Evolutionary conservation across 2,888 invertebrate species (phyloP), one percentile per base, ranked within the genome.

Genomic region (Synanthedon tipuliformis): DNA sequence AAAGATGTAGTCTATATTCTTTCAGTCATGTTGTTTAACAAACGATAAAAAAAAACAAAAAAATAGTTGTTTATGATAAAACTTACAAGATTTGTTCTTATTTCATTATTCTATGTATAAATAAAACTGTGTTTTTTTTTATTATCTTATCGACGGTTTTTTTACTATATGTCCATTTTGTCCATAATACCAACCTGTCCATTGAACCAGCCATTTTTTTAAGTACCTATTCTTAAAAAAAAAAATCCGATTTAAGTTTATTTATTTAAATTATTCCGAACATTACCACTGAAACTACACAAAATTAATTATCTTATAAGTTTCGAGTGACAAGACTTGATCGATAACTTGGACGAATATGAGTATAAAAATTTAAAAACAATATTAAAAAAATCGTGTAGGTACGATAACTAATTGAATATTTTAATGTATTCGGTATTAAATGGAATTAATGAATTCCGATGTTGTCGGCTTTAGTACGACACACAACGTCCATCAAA

Each of bases 271-370:
- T 23, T n/a, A 53, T 45, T 51, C 45, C 15, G 45, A 45, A 48
- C 50, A 52, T 48, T 50, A 50, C 52, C 53, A 52, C 18, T 40
- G 45, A n/a, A 55, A 50, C 50, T 50, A 10, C 60, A 58, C 57
- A 34, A 34, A 34, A 59, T 65, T 69, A 65, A 66, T 66, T 66
- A 65, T 68, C 69, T 68, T 66, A 68, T 60, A 64, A 69, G 77
- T 79, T 79, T n/a, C 7, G n/a, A 45, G 45, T 45, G 45, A 45
- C 45, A 45, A n/a, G 15, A 13, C 45, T 13, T 45, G 45, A 45
- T 45, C 45, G 45, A 45, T 45, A 45, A 45, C 45, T 34, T 34
- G 34, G 8, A 10, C 34, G 34, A 34, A 45, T 45, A 45, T 15
- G 45, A 15, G 15, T 45, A 13, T 45, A 45, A 45, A 45, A 45